Base-by-base conservation (phyloP, 2,113 vertebrate species). In the Caranx melampygus region DNA sequence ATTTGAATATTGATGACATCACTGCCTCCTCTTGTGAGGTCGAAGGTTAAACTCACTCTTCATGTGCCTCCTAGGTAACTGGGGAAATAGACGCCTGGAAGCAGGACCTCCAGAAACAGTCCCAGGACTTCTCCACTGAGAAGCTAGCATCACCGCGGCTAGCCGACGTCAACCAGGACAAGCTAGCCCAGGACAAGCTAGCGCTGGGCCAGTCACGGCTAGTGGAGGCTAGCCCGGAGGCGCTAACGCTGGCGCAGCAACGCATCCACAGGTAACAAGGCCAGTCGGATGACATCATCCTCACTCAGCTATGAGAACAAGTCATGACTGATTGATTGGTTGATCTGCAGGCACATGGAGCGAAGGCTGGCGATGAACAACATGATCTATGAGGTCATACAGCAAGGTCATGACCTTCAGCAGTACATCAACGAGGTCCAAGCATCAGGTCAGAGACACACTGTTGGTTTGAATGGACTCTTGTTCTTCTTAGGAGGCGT, bases 81-180 rank as follows among this genome's bases (percentile, higher is more conserved):
- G 97, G 97, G 33, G 98, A 99, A 72, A 92, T 99, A 74, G 98
- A 99, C 2, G 97, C 98, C 64, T 99, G 98, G 98, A 99, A 98
- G 77, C 97, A 99, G 86, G 98, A 99, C 85, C 92, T 99, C 34
- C 94, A 98, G 78, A 95, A 97, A 80, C 98, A 99, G 92, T 96
- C 97, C 90, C 96, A 97, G 81, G 98, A 99, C 90, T 97, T 99
- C 83, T 97, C 97, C 20, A 93, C 96, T 0, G 98, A 99, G 83
- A 98, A 99, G 54, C 90, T 96, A 59, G 95, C 96, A 0, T 95
- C 97, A 52, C 96, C 97, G 52, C 94, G 97, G 0, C 93, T 96
- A 49, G 94, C 96, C 0, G 90, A 92, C 0, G n/a, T 66, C 0
- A 92, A 87, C 83, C 88, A 90, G 52, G 90, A 92, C 71, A 91